Base-by-base conservation (phyloP, 2,797 vertebrate species). In the Phalloptychus januarius region DNA sequence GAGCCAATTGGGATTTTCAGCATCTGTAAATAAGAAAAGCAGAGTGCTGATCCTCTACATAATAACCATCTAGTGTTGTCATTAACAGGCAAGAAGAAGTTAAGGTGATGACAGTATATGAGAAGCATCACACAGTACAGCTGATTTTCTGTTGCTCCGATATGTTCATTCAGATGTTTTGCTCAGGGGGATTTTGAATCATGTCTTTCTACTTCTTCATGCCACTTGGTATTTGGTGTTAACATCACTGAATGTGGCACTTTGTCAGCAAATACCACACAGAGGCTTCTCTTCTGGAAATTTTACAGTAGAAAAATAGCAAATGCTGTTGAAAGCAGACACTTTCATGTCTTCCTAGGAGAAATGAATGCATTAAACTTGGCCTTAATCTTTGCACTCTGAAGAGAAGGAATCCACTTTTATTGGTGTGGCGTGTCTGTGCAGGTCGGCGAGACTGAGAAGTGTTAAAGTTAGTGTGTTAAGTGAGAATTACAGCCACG, bases 371-470 rank as follows among this genome's bases (percentile, higher is more conserved):
- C 69, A 86, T 79, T 54, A 92, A 92, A 84, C 36, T 5, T 10
- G 25, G 75, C 87, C 92, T 90, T 93, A 89, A 91, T 89, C 89
- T 91, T 74, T 76, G n/a, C 71, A 76, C 56, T 81, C 83, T 76
- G 74, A 58, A 89, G 85, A 79, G 74, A 63, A 93, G 91, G 93
- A 94, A 95, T 94, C 93, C 79, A 75, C 86, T 89, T 92, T 91
- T 95, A 91, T 91, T 89, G 86, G 84, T 33, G 84, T 87, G 78
- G 90, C 90, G 36, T 94, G 94, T 88, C 92, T 84, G 23, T 86
- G 90, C 94, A 91, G 93, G 91, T 88, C 74, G 83, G 81, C 70
- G 54, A 74, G 76, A 78, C 85, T 74, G 45, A 85, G 79, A 90
- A 87, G 84, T 82, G 82, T 89, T 85, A 87, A 33, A 75, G 25